Evolutionary conservation across 1,140 invertebrate genomes (phyloP).

Genomic region (Bombus difficillimus): DNA sequence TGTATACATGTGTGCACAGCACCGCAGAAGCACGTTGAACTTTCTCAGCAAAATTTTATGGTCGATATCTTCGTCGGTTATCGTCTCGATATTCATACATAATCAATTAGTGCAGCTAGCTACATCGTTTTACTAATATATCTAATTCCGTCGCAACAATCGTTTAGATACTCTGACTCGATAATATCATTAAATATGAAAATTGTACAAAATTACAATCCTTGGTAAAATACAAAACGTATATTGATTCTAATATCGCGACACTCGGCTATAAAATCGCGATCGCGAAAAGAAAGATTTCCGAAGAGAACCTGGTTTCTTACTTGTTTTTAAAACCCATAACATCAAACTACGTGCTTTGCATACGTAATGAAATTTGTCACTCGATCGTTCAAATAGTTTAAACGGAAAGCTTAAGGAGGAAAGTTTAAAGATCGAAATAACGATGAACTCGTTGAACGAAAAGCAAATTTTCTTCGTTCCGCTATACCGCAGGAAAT

Average conservation of each 20-base stretch:
- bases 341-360: neutral
- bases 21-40: neutral
- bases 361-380: neutral
- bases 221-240: too few relatives aligned
- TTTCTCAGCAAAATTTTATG: neutral
- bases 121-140: too few relatives aligned
- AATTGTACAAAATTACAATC: neutral
- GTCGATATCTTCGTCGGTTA: too few relatives aligned
- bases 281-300: too few relatives aligned
- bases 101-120: too few relatives aligned
- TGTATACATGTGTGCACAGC: too few relatives aligned
- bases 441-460: neutral
- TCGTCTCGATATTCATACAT: too few relatives aligned
- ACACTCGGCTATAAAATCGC: neutral
- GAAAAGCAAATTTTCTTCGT: neutral
- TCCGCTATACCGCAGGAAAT: neutral
- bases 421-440: neutral
- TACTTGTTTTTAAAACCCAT: too few relatives aligned
- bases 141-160: too few relatives aligned
- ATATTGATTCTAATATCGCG: neutral
- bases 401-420: neutral
- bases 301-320: too few relatives aligned
- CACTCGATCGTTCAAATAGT: too few relatives aligned
- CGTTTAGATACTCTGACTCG: too few relatives aligned
- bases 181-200: neutral